These are phyloP conservation scores for Pheosia gnoma DNA, from an alignment of 2,888 invertebrate species.

Conservation along the genomic window DNA sequence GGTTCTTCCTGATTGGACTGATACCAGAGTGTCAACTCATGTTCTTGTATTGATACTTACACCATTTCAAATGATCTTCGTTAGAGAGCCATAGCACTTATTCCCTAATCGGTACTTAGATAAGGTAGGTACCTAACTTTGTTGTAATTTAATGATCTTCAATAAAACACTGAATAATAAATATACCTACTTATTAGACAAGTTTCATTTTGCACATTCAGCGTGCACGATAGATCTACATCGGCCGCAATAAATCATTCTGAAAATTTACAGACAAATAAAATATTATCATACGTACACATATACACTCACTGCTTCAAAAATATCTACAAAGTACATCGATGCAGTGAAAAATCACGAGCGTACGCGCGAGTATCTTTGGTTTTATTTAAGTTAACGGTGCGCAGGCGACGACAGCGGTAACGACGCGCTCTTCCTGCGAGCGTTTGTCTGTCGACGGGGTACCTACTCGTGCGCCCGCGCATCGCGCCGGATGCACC, in stretches of 20 bases:
- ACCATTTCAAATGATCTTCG: too few species aligned
- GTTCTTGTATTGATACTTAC: too few species aligned
- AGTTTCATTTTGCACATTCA: too few species aligned
- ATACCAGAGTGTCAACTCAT: too few species aligned
- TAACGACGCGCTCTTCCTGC: constrained; percentile 79
- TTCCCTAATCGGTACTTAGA: too few species aligned
- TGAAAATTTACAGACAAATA: constrained; percentile 1
- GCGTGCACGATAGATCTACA: neutral
- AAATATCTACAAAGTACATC: constrained; percentile 28
- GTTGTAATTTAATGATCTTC: too few species aligned
- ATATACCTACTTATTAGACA: too few species aligned
- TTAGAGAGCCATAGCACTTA: too few species aligned
- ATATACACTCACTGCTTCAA: constrained; percentile 8
- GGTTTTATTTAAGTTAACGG: constrained; percentile 61
- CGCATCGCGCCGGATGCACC: constrained; percentile 68
- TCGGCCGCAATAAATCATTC: neutral
- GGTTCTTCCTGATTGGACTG: too few species aligned
- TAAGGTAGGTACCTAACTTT: too few species aligned
- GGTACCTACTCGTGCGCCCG: constrained; percentile 40
- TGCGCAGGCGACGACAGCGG: constrained; percentile 70
- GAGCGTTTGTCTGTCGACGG: constrained; percentile 75
- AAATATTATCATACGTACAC: constrained; percentile 1
- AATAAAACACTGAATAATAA: too few species aligned
- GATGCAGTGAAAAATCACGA: constrained; percentile 51
- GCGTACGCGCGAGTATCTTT: constrained; percentile 19